phyloP scores from a whole-genome alignment of 2,797 vertebrate species.

The Tadarida brasiliensis region DNA sequence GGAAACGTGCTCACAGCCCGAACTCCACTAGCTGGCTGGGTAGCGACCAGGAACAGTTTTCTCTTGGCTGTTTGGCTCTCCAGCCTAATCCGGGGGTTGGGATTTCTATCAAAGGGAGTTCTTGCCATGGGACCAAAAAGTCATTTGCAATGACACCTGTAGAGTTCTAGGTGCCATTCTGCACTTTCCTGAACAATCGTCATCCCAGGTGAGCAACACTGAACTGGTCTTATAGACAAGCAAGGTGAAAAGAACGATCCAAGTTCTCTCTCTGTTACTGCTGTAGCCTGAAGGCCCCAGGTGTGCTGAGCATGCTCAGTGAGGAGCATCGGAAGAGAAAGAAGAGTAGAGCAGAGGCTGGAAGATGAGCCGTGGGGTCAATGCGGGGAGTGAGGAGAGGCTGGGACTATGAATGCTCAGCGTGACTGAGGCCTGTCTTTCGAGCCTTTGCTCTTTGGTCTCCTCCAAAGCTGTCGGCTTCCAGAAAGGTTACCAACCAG shows the following conservation, averaged over 20 bases:
- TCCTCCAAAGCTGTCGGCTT: not conserved
- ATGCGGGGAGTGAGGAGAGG: not conserved
- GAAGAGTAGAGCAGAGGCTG: not conserved
- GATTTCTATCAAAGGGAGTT: conserved; percentile 66
- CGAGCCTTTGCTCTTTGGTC: not conserved
- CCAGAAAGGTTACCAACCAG: not conserved
- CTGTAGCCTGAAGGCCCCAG: not conserved
- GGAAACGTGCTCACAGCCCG: conserved; percentile 1
- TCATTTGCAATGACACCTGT: not conserved
- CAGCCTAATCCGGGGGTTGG: conserved; percentile 75
- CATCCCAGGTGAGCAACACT: not conserved
- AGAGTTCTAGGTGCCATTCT: not conserved
- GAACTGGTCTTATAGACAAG: not conserved
- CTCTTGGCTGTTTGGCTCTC: conserved; percentile 66
- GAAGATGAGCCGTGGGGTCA: not conserved
- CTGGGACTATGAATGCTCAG: not conserved
- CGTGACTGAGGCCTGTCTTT: not conserved
- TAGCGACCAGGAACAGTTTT: conserved; percentile 69
- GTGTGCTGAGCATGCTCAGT: not conserved
- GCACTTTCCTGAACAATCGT: not conserved
- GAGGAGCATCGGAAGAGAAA: not conserved
- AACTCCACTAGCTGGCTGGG: conserved; percentile 62
- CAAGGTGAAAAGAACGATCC: not conserved
- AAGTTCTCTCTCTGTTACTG: not conserved
- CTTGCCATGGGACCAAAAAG: conserved; percentile 60